phyloP scores from a whole-genome alignment of 1,140 invertebrate species.

The Trichogramma pretiosum region DNA sequence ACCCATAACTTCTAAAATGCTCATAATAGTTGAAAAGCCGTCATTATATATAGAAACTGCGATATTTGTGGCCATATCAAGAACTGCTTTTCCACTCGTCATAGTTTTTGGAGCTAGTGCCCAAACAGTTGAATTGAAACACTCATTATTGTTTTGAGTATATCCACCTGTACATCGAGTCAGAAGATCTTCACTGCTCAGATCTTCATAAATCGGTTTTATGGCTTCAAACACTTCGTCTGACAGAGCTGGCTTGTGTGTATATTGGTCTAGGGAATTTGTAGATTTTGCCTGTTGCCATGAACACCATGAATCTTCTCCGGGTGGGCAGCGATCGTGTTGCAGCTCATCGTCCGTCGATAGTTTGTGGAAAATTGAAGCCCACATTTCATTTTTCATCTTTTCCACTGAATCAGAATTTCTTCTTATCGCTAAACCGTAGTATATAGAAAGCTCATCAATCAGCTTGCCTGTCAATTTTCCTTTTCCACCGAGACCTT shows the following conservation, averaged over 20 bases:
- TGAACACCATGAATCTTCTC: conserved; percentile 16
- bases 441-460: conserved; percentile 17
- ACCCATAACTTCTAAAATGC: no score
- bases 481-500: not conserved
- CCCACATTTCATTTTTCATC: conserved; percentile 25
- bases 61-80: no score
- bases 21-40: no score
- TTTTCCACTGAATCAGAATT: conserved; percentile 19
- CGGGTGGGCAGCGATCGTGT: conserved; percentile 21
- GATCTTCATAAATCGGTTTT: conserved; percentile 15
- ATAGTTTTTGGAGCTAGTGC: not conserved
- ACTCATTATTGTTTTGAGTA: conserved; percentile 1
- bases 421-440: conserved; percentile 21
- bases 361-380: conserved; percentile 21
- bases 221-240: conserved; percentile 10
- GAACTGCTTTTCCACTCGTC: no score
- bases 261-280: not conserved
- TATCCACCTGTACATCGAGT: conserved; percentile 12
- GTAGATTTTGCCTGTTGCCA: conserved; percentile 3
- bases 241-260: not conserved
- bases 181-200: conserved; percentile 11
- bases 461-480: conserved; percentile 18
- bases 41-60: no score
- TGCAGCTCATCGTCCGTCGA: conserved; percentile 24
- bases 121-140: not conserved